Evolutionary conservation across 2,888 invertebrate genomes (phyloP).

Genomic region (Agrotis segetum): DNA sequence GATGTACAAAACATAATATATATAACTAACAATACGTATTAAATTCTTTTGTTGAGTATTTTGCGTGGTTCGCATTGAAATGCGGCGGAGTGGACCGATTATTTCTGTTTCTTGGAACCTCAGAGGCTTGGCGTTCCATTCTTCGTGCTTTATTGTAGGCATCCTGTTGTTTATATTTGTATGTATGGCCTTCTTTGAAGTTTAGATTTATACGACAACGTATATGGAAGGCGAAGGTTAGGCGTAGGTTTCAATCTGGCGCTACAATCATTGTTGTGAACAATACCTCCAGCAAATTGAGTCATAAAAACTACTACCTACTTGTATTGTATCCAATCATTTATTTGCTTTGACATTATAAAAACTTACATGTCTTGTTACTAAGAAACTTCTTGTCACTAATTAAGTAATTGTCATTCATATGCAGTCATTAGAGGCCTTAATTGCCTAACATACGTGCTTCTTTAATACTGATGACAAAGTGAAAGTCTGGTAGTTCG

Average conservation of each 20-base stretch:
- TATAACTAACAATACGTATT: slow-evolving; percentile 43
- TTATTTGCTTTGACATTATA: slow-evolving; percentile 8
- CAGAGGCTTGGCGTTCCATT: slow-evolving; percentile 46
- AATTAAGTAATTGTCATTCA: slow-evolving; percentile 17
- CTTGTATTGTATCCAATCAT: background rate
- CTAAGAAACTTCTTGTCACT: slow-evolving; percentile 9
- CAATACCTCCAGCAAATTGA: slow-evolving; percentile 23
- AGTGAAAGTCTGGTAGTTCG: slow-evolving; percentile 47
- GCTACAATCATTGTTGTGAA: slow-evolving; percentile 16
- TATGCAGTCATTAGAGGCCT: slow-evolving; percentile 13
- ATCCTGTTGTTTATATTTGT: slow-evolving; percentile 37
- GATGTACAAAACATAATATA: slow-evolving; percentile 44
- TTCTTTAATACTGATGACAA: slow-evolving; percentile 38
- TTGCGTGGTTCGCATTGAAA: slow-evolving; percentile 60
- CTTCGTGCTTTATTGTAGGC: slow-evolving; percentile 52
- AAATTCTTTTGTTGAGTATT: slow-evolving; percentile 64
- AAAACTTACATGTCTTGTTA: background rate
- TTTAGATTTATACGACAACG: slow-evolving; percentile 33
- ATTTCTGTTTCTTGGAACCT: slow-evolving; percentile 54
- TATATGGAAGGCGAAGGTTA: slow-evolving; percentile 27
- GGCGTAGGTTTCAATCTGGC: slow-evolving; percentile 18
- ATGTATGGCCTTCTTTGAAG: slow-evolving; percentile 31
- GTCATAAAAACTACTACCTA: slow-evolving; percentile 10
- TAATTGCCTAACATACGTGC: slow-evolving; percentile 22
- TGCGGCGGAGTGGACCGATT: slow-evolving; percentile 62